Evolutionary conservation across 2,797 vertebrate species (phyloP).

Genomic region (Pangasius djambal): DNA sequence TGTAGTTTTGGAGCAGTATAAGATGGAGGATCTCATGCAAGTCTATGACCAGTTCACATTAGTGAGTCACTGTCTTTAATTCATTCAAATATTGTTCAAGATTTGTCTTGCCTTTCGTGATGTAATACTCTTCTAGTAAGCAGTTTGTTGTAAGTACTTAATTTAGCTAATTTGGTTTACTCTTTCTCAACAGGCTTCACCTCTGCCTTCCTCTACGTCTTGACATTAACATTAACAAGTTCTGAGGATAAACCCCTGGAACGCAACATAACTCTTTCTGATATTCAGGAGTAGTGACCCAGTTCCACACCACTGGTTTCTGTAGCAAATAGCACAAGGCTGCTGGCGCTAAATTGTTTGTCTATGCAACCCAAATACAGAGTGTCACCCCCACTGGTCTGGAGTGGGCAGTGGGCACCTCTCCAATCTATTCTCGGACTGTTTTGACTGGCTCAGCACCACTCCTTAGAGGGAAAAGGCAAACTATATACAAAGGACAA

Average conservation of each 20-base stretch:
- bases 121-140: not conserved
- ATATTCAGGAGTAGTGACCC: conserved; percentile 96
- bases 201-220: conserved; percentile 92
- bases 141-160: not conserved
- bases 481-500: conserved; percentile 68
- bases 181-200: conserved; percentile 82
- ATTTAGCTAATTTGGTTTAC: not conserved
- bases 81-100: not conserved
- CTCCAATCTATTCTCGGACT: conserved; percentile 80
- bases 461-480: conserved; percentile 76
- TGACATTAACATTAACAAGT: conserved; percentile 81
- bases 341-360: conserved; percentile 96
- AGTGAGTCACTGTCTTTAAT: conserved; percentile 78
- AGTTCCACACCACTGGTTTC: conserved; percentile 91
- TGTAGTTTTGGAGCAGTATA: conserved; percentile 98
- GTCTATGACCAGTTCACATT: conserved; percentile 98
- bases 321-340: conserved; percentile 94
- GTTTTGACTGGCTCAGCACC: conserved; percentile 87
- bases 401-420: conserved; percentile 71
- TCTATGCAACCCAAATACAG: conserved; percentile 97
- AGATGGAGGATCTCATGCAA: conserved; percentile 95
- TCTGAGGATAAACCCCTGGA: conserved; percentile 79
- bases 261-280: conserved; percentile 81
- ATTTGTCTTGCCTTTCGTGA: not conserved
- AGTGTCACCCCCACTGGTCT: conserved; percentile 83